Evolutionary conservation across 2,113 vertebrate genomes (phyloP).

Genomic region (Phrynosoma blainvillii): DNA sequence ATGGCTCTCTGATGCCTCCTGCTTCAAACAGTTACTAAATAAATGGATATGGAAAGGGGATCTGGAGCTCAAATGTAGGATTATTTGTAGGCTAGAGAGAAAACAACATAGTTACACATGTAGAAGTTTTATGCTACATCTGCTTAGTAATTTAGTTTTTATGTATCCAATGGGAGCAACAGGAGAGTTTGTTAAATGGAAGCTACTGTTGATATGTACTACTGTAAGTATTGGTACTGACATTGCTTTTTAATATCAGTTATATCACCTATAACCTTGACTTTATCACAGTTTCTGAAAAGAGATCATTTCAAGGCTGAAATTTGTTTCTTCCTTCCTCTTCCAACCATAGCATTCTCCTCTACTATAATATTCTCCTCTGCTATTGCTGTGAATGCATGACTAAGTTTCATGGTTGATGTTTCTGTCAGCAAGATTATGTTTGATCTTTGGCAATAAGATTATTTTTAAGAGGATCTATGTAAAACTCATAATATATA

Average conservation of each 20-base stretch:
- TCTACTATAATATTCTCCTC: not conserved
- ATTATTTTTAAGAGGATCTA: not conserved
- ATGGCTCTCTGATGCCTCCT: no score
- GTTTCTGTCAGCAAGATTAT: not conserved
- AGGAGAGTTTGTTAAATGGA: not conserved
- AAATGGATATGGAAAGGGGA: no score
- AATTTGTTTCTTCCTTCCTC: not conserved
- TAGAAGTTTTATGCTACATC: no score
- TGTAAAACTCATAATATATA: not conserved
- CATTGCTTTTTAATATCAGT: no score
- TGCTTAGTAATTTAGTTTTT: no score
- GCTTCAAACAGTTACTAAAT: no score
- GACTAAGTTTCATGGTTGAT: not conserved
- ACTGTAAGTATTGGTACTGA: not conserved
- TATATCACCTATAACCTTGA: not conserved
- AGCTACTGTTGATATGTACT: not conserved
- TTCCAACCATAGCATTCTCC: not conserved
- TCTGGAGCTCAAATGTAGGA: no score
- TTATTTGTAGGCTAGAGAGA: no score
- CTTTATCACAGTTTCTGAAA: not conserved
- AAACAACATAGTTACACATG: no score
- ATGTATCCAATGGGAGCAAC: not conserved
- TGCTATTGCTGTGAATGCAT: not conserved
- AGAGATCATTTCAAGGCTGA: not conserved
- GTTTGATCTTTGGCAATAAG: not conserved